Base-by-base conservation (phyloP, 2,888 invertebrate species). In the Cremastobaeus sp. region DNA sequence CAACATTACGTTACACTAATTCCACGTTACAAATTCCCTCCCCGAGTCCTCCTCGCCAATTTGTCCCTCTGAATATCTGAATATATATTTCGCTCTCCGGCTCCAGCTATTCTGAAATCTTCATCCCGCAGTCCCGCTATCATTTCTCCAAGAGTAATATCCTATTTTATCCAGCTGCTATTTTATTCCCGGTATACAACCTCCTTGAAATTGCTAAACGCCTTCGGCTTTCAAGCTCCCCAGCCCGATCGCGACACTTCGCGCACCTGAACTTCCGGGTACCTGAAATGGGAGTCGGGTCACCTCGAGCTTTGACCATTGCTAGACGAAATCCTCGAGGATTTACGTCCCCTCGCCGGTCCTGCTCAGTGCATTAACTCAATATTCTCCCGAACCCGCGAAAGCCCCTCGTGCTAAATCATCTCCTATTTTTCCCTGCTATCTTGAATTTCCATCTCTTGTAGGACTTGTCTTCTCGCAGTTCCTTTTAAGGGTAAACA, bases 401-500 rank as follows among this genome's bases (percentile, higher is more conserved):
- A 41, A 11, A 30, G 4, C 17, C 32, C 43, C 41, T 32, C n/a
- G 41, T 12, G 34, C 34, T 52, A 62, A 32, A 39, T 43, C 34
- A 54, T 64, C 37, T 45, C 28, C 20, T 41, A 12, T 25, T 50
- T 43, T 34, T 20, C 11, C 28, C 45, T 25, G 28, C 32, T 62
- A 55, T 55, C 50, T 69, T 30, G 32, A 34, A 48, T 62, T 66
- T 41, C 28, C 20, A 52, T 64, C 45, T 64, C 5, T 28, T 9
- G n/a, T 11, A 6, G 4, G 3, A 11, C 37, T 55, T 28, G 8
- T 34, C 41, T 18, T 48, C 50, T 17, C 11, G 6, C 1, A 6
- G 28, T 3, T 20, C 4, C 39, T 57, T 35, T 57, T 47, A 65
- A 48, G 66, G 57, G 48, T 41, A 48, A 66, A 66, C 57, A 57